phyloP scores from a whole-genome alignment of 1,140 invertebrate species.

The Meloidogyne hapla region DNA sequence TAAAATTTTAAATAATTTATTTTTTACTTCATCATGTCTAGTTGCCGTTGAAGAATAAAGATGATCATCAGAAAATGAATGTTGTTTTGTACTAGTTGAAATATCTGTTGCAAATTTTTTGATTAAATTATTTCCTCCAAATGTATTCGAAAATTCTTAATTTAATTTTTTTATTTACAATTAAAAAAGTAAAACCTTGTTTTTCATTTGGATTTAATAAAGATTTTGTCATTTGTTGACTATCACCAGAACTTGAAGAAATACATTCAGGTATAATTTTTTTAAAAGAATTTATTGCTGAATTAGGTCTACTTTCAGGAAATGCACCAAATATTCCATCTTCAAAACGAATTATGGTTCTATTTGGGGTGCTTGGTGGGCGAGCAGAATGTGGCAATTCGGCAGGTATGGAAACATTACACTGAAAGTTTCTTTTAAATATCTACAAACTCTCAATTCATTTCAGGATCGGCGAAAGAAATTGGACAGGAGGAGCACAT shows the following conservation, averaged over 20 bases:
- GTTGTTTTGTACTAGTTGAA: constrained; percentile 36
- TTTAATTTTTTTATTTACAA: neutral
- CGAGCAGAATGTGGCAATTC: constrained; percentile 34
- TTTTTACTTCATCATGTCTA: constrained; percentile 30
- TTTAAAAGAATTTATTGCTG: constrained; percentile 17
- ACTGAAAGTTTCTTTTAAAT: constrained; percentile 26
- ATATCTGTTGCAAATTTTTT: neutral
- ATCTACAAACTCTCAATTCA: too few species aligned
- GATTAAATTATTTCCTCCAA: constrained; percentile 1
- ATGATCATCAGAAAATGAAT: constrained; percentile 51
- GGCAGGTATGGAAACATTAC: constrained; percentile 37
- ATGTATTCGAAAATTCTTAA: neutral
- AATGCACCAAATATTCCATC: constrained; percentile 5
- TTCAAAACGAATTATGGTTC: constrained; percentile 21
- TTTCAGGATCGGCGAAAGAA: too few species aligned
- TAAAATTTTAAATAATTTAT: constrained; percentile 4
- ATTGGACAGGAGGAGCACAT: too few species aligned
- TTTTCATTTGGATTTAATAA: constrained; percentile 3
- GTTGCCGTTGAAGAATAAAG: constrained; percentile 33
- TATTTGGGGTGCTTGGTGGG: constrained; percentile 35
- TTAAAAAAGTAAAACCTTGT: constrained; percentile 1
- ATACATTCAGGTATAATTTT: constrained; percentile 22
- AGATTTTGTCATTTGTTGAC: constrained; percentile 14
- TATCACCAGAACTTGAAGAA: constrained; percentile 22
- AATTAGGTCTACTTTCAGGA: constrained; percentile 7